Evolutionary conservation across 2,113 vertebrate genomes (phyloP).

Genomic region (Axis porcinus): DNA sequence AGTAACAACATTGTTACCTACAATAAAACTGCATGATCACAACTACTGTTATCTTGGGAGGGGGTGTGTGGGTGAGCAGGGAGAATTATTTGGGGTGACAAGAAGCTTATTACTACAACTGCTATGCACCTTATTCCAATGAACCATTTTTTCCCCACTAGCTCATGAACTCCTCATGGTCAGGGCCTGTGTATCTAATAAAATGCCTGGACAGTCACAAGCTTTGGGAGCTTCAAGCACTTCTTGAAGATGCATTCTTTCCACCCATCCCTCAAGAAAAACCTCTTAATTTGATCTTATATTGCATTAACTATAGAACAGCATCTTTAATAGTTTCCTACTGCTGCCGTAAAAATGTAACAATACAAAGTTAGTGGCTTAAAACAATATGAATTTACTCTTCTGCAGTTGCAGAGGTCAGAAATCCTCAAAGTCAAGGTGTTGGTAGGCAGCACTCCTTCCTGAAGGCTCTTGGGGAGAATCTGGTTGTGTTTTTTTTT

Average conservation of each 20-base stretch:
- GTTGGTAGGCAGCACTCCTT: not conserved
- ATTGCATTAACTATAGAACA: not conserved
- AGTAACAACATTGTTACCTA: not conserved
- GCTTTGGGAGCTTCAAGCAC: no score
- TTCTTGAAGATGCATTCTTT: not conserved
- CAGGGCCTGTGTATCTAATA: not conserved
- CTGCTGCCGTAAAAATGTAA: not conserved
- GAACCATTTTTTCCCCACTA: not conserved
- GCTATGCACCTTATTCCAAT: not conserved
- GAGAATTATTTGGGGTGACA: not conserved
- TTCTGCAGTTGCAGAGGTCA: not conserved
- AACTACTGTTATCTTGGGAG: not conserved
- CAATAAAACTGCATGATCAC: not conserved
- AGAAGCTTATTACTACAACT: not conserved
- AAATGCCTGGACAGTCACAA: not conserved
- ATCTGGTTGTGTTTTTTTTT: not conserved
- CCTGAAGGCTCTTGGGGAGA: not conserved
- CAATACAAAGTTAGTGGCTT: not conserved
- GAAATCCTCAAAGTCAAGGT: not conserved
- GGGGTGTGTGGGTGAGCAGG: not conserved
- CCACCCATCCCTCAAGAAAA: not conserved
- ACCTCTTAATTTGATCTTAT: not conserved
- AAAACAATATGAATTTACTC: not conserved
- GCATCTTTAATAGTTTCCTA: not conserved
- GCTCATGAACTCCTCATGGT: not conserved